phyloP scores from a whole-genome alignment of 2,888 invertebrate genomes.

The Carabus problematicus region DNA sequence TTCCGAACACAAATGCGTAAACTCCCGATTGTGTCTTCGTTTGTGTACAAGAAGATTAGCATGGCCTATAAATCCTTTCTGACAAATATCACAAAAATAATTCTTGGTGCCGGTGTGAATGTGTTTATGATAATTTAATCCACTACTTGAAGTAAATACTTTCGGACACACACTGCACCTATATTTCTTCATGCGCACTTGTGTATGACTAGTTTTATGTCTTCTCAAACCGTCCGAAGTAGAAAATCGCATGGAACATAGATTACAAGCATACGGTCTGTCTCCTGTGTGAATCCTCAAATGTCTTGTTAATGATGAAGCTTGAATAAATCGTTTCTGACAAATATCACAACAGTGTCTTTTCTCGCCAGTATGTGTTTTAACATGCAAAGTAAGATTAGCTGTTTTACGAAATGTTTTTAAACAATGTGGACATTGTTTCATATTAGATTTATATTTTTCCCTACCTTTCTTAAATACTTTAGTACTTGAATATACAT shows the following conservation, averaged over 20 bases:
- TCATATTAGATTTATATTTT: neutral
- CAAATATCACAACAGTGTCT: constrained; percentile 42
- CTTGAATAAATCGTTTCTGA: constrained; percentile 38
- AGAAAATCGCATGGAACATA: constrained; percentile 19
- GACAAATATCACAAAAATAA: constrained; percentile 42
- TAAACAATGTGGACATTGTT: constrained; percentile 32
- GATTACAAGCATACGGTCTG: constrained; percentile 23
- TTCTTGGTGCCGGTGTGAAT: constrained; percentile 41
- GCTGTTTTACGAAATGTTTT: constrained; percentile 32
- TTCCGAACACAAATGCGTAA: constrained; percentile 35
- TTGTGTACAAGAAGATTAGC: constrained; percentile 39
- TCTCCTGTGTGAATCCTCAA: constrained; percentile 26
- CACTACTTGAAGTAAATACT: constrained; percentile 39
- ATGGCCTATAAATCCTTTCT: constrained; percentile 39
- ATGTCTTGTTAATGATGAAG: constrained; percentile 36
- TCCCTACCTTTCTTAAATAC: neutral
- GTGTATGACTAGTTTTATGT: constrained; percentile 28
- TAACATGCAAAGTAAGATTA: constrained; percentile 36
- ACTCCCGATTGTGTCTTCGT: constrained; percentile 40
- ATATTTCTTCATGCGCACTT: constrained; percentile 11
- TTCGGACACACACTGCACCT: constrained; percentile 39
- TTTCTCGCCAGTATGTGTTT: constrained; percentile 35
- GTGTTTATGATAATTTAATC: constrained; percentile 39
- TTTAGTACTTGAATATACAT: neutral
- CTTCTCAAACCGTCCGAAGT: constrained; percentile 27